phyloP scores from a whole-genome alignment of 2,888 invertebrate genomes.

The Charanyca ferruginea region DNA sequence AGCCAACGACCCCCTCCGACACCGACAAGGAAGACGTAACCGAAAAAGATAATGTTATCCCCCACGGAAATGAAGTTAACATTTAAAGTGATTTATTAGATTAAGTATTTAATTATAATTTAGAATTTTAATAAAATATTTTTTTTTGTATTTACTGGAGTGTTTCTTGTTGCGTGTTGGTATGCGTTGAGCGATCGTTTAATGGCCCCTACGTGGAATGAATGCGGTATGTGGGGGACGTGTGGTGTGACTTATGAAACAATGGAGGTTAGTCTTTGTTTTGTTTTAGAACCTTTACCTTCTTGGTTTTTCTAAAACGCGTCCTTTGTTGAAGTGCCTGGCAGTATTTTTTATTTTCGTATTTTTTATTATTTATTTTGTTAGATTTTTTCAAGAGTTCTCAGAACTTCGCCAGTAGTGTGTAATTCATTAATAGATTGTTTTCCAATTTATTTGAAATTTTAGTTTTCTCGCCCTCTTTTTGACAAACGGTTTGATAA shows the following conservation, averaged over 20 bases:
- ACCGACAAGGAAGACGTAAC: constrained; percentile 78
- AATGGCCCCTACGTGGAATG: constrained; percentile 69
- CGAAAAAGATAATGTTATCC: constrained; percentile 82
- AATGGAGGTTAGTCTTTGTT: constrained; percentile 72
- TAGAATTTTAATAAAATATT: constrained; percentile 87
- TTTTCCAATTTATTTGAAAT: too few species aligned
- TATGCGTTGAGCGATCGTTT: constrained; percentile 71
- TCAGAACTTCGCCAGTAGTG: too few species aligned
- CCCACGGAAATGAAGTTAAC: constrained; percentile 81
- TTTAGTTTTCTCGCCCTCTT: too few species aligned
- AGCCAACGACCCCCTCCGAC: constrained; percentile 78
- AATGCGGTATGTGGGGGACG: constrained; percentile 73
- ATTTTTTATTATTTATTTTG: too few species aligned
- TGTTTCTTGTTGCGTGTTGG: constrained; percentile 75
- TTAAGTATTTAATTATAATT: constrained; percentile 84
- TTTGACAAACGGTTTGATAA: too few species aligned
- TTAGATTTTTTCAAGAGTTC: too few species aligned
- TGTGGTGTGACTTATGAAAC: constrained; percentile 70
- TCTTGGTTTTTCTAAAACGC: neutral
- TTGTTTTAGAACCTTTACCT: constrained; percentile 23
- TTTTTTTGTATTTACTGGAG: constrained; percentile 77
- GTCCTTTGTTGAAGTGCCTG: neutral
- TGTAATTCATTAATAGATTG: too few species aligned
- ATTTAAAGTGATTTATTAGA: constrained; percentile 84
- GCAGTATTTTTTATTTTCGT: too few species aligned